Conservation (phyloP, 2,888 invertebrate species). For the Lasioglossum malachurum region DNA sequence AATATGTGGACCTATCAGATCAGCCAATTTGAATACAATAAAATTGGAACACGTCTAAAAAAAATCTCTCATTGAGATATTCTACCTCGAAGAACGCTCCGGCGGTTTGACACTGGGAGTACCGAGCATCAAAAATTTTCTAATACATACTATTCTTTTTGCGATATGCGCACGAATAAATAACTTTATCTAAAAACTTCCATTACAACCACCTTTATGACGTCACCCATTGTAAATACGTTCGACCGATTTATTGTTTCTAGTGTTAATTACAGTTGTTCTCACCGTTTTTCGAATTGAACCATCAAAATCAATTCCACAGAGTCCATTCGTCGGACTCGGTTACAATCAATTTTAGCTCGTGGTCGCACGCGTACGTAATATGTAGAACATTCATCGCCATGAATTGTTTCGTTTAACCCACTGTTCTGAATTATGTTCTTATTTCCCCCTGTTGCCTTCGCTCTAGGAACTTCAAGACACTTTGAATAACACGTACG, state of each 20-base stretch:
- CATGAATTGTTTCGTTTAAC: neutral
- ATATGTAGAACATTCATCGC: neutral
- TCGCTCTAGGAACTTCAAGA: neutral
- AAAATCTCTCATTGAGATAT: neutral
- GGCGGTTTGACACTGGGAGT: neutral
- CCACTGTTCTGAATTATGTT: neutral
- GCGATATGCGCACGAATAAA: too few relatives aligned
- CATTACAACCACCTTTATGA: neutral
- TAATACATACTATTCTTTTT: neutral
- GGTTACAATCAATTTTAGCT: constrained; percentile 23
- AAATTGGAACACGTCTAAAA: too few relatives aligned
- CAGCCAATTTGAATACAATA: too few relatives aligned
- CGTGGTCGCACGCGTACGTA: neutral
- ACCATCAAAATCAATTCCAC: neutral
- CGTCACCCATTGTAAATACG: neutral
- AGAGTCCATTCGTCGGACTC: neutral
- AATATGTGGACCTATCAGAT: too few relatives aligned
- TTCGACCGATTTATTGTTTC: neutral
- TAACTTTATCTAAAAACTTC: neutral
- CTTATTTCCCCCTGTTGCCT: neutral
- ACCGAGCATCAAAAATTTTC: neutral
- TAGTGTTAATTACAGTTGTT: neutral
- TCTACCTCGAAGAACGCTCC: neutral
- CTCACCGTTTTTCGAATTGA: neutral
- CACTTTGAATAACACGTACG: neutral